Evolutionary conservation across 1,140 invertebrate species (phyloP).

Genomic region (Zaprionus davidi): DNA sequence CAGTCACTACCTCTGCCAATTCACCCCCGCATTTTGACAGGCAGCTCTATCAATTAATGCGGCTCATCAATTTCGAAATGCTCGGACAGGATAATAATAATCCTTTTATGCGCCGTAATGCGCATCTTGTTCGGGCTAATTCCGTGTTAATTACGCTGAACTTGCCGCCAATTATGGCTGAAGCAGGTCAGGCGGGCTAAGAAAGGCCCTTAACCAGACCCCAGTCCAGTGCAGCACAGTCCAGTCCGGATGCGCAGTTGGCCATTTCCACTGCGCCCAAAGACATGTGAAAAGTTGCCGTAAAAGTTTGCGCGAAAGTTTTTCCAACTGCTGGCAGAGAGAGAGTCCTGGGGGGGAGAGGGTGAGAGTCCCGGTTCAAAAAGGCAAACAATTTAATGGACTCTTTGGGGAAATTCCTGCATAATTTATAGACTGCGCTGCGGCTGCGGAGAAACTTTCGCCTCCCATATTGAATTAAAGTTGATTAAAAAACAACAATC

Average conservation of each 20-base stretch:
- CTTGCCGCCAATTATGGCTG: not conserved
- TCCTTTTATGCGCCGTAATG: constrained; percentile 60
- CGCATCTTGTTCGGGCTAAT: constrained; percentile 49
- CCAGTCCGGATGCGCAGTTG: not conserved
- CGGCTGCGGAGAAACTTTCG: constrained; percentile 25
- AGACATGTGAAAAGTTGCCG: constrained; percentile 54
- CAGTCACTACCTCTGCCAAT: not conserved
- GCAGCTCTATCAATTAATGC: constrained; percentile 65
- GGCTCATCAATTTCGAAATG: constrained; percentile 66
- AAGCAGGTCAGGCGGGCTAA: not conserved
- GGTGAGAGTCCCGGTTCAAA: not conserved
- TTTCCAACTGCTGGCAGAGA: constrained; percentile 18
- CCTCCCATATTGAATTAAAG: constrained; percentile 11
- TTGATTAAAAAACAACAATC: constrained; percentile 35
- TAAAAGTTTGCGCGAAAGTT: constrained; percentile 58
- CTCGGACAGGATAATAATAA: constrained; percentile 64
- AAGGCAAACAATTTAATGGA: constrained; percentile 69
- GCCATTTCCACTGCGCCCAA: constrained; percentile 32
- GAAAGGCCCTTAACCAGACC: not conserved
- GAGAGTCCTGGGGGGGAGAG: not conserved
- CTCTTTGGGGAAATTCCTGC: constrained; percentile 46
- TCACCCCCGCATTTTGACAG: constrained; percentile 6
- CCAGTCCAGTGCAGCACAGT: not conserved
- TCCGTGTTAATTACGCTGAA: constrained; percentile 62
- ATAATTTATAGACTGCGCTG: constrained; percentile 63